Conservation (phyloP, 2,113 vertebrate species). For the Bostrychus sinensis region DNA sequence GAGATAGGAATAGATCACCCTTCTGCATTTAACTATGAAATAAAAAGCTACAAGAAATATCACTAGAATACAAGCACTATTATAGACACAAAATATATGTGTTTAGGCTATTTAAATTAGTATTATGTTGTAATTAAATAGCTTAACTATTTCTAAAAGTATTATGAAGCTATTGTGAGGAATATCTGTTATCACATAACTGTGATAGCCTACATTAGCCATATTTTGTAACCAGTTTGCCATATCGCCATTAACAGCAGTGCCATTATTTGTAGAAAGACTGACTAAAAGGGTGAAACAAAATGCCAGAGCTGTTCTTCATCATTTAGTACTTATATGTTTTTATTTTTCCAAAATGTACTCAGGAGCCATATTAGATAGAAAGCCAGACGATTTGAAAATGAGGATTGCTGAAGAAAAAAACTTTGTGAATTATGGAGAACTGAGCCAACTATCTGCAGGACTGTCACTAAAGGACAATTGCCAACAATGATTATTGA, state of each 20-base stretch:
- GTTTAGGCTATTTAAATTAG: conserved; percentile 66
- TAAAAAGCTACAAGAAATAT: conserved; percentile 47
- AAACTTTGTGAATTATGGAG: conserved; percentile 25
- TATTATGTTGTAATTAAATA: conserved; percentile 66
- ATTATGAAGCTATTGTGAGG: conserved; percentile 45
- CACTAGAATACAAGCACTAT: conserved; percentile 57
- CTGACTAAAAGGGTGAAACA: conserved; percentile 46
- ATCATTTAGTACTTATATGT: conserved; percentile 65
- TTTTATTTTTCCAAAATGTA: conserved; percentile 72
- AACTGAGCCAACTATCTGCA: conserved; percentile 47
- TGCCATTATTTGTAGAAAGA: conserved; percentile 69
- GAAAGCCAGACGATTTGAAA: conserved; percentile 41
- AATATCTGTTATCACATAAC: conserved; percentile 57
- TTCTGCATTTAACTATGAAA: conserved; percentile 63
- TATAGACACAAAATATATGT: conserved; percentile 47
- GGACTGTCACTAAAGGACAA: conserved; percentile 26
- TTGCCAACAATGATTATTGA: conserved; percentile 27
- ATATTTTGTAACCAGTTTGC: conserved; percentile 79
- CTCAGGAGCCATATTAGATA: conserved; percentile 81
- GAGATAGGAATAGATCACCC: conserved; percentile 57
- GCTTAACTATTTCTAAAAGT: conserved; percentile 43
- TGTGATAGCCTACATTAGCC: conserved; percentile 77
- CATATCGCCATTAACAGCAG: conserved; percentile 77
- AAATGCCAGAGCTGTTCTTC: conserved; percentile 61
- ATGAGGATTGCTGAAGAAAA: conserved; percentile 28